These are phyloP conservation scores for Girardia tigrina DNA, from an alignment of 2,888 invertebrate genomes.

Conservation along the genomic window DNA sequence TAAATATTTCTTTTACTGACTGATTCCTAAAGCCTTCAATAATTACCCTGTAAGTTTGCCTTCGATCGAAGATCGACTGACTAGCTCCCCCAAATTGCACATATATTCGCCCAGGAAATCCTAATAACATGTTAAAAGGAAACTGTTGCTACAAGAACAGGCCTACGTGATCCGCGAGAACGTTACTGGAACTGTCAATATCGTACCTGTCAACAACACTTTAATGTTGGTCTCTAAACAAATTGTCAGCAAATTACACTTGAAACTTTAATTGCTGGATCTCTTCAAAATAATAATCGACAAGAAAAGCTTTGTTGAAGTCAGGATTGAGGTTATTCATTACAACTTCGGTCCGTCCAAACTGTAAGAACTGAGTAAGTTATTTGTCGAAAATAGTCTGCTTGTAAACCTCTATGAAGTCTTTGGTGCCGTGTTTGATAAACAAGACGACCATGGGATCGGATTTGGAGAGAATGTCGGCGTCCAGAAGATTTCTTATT, in stretches of 20 bases:
- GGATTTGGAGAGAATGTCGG: conserved; percentile 49
- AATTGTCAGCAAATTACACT: conserved; percentile 28
- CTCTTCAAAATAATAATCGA: conserved; percentile 37
- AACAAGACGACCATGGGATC: conserved; percentile 41
- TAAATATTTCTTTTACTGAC: neutral
- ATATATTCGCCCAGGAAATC: conserved; percentile 53
- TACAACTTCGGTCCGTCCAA: conserved; percentile 35
- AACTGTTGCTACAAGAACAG: neutral
- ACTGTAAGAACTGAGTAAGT: neutral
- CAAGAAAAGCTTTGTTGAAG: conserved; percentile 32
- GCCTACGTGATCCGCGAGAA: conserved; percentile 45
- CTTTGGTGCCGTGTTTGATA: conserved; percentile 21
- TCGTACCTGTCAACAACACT: conserved; percentile 41
- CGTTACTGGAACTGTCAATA: conserved; percentile 43
- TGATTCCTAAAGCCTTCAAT: neutral
- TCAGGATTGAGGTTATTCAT: conserved; percentile 37
- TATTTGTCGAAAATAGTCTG: too few relatives aligned
- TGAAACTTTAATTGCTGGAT: conserved; percentile 35
- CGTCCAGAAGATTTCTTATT: conserved; percentile 47
- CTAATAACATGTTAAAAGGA: conserved; percentile 38
- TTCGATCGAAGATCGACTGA: conserved; percentile 39
- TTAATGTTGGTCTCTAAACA: neutral
- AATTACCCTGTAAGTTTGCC: neutral
- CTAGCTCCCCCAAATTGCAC: conserved; percentile 54
- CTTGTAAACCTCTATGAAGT: neutral